phyloP scores from a whole-genome alignment of 2,797 vertebrate genomes.

The Babyrousa celebensis region DNA sequence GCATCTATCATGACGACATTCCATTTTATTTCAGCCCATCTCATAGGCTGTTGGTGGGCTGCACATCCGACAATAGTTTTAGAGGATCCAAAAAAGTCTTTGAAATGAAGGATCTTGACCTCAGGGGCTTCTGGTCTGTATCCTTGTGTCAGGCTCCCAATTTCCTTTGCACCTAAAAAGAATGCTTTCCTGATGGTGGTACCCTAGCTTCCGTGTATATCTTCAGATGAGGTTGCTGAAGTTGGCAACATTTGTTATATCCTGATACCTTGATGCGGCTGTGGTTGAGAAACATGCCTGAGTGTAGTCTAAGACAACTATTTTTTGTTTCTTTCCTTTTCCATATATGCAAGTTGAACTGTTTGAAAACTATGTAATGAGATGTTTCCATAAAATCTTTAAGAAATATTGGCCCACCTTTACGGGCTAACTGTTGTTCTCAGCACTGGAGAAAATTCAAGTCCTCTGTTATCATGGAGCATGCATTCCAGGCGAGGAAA shows the following conservation, averaged over 20 bases:
- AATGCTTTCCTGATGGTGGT: background rate
- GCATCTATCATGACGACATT: background rate
- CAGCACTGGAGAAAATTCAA: background rate
- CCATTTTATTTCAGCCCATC: background rate
- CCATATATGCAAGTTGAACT: slow-evolving; percentile 27
- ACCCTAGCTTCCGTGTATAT: background rate
- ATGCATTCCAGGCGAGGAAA: background rate
- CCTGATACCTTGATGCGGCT: background rate
- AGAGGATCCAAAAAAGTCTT: background rate
- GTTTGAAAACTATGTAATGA: background rate
- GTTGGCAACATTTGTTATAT: background rate
- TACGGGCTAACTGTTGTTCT: background rate
- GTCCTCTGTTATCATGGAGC: background rate
- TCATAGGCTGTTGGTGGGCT: background rate
- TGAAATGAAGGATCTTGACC: slow-evolving; percentile 17
- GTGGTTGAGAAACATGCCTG: background rate
- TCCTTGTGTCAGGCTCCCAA: background rate
- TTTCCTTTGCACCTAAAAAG: slow-evolving; percentile 9
- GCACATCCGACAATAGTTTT: background rate
- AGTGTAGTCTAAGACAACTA: slow-evolving; percentile 11
- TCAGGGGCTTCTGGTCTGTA: background rate
- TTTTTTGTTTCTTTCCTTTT: slow-evolving; percentile 40
- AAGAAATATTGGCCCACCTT: background rate
- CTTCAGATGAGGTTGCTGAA: background rate
- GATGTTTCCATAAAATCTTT: slow-evolving; percentile 49